phyloP scores from a whole-genome alignment of 2,888 invertebrate species.

The Troides oblongomaculatus region DNA sequence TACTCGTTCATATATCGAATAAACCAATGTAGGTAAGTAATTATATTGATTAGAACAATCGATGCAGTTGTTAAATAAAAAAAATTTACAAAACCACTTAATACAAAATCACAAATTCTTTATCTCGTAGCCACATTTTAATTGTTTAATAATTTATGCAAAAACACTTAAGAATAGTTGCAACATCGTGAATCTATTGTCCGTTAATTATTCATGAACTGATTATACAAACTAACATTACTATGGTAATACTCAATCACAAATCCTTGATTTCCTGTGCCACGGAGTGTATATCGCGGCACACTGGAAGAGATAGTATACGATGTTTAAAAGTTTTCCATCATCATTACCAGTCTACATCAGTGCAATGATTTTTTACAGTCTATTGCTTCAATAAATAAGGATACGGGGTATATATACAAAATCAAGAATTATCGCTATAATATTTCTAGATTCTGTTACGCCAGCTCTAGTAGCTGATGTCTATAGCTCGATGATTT shows the following conservation, averaged over 20 bases:
- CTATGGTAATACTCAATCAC: constrained; percentile 11
- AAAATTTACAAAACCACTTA: not conserved
- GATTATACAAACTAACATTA: constrained; percentile 3
- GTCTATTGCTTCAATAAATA: not conserved
- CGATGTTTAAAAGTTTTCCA: not conserved
- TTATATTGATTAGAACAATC: not conserved
- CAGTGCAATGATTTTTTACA: not conserved
- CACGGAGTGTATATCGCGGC: not conserved
- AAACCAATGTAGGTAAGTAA: not conserved
- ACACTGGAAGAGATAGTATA: not conserved
- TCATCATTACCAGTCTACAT: not conserved
- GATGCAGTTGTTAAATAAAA: not conserved
- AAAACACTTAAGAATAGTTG: constrained; percentile 10
- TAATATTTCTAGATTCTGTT: not conserved
- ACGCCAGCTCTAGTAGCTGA: not conserved
- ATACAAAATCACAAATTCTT: constrained; percentile 3
- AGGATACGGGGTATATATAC: not conserved
- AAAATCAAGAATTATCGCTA: too few species aligned
- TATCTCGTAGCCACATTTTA: not conserved
- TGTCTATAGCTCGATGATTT: not conserved
- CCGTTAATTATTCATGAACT: constrained; percentile 24
- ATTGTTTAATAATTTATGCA: constrained; percentile 9
- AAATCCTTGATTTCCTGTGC: not conserved
- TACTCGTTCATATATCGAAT: not conserved
- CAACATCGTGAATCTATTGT: constrained; percentile 25